Percentiles rank a stretch among this genome's conserved stretches.
Conservation (phyloP, 2,888 invertebrate genomes). For the Apotomis capreana region DNA sequence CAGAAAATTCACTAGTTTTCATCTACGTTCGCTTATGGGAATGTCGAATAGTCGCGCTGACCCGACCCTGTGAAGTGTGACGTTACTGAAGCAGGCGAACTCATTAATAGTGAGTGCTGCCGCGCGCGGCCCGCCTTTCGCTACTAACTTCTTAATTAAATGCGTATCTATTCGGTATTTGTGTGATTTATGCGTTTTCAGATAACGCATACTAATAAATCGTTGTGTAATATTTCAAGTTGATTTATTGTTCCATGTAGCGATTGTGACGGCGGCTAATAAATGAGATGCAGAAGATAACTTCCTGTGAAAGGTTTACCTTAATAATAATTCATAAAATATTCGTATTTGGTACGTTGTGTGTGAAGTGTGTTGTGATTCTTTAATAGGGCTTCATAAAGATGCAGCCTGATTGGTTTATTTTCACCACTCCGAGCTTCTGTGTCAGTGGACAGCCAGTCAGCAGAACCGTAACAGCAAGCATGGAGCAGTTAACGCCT, state of each 20-base stretch:
- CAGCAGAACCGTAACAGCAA: too few species aligned
- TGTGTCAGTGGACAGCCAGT: too few species aligned
- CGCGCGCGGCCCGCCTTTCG: conserved; percentile 28
- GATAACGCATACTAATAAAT: conserved; percentile 27
- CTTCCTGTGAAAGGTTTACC: neutral
- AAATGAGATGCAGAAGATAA: neutral
- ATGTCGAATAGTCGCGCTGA: neutral
- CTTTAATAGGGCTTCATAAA: too few species aligned
- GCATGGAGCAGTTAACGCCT: too few species aligned
- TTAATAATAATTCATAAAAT: neutral
- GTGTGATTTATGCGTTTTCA: conserved; percentile 24
- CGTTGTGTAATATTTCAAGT: conserved; percentile 20
- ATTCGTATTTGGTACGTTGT: too few species aligned
- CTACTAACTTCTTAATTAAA: conserved; percentile 35
- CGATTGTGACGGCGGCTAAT: neutral
- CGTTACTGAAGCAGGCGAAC: neutral
- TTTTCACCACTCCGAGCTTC: too few species aligned
- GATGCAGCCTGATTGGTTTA: too few species aligned
- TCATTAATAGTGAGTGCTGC: conserved; percentile 6
- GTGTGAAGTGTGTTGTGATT: too few species aligned
- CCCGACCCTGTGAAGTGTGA: conserved; percentile 11
- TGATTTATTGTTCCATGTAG: conserved; percentile 20
- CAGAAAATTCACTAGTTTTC: too few species aligned
- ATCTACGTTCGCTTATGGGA: neutral
- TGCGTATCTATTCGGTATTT: conserved; percentile 14